Percentiles rank a stretch among this genome's conserved stretches.
Evolutionary conservation across 2,113 vertebrate species (phyloP).

Genomic region (Cephalopholis sonnerati): DNA sequence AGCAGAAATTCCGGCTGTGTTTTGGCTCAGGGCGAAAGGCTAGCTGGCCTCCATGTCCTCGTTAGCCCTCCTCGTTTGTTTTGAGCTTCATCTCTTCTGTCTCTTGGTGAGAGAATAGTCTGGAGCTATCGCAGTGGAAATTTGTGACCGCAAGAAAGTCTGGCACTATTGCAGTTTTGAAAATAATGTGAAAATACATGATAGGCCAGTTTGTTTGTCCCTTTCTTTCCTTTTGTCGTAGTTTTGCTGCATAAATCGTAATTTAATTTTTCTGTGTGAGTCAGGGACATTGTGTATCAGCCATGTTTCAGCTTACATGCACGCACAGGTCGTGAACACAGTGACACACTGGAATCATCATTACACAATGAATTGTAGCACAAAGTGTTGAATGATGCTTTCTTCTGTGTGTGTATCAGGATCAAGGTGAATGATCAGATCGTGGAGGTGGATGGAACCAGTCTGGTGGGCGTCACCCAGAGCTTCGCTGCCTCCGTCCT

Average conservation of each 20-base stretch:
- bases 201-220: slow-evolving; percentile 19
- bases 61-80: slow-evolving; percentile 32
- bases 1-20: slow-evolving; percentile 32
- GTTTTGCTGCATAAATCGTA: slow-evolving; percentile 1
- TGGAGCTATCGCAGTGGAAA: slow-evolving; percentile 32
- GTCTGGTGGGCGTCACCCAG: slow-evolving; percentile 97
- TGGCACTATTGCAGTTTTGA: slow-evolving; percentile 19
- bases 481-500: slow-evolving; percentile 99
- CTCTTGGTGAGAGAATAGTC: slow-evolving; percentile 48
- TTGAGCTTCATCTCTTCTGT: slow-evolving; percentile 69
- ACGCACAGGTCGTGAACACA: not conserved
- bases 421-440: slow-evolving; percentile 99
- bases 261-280: slow-evolving; percentile 3
- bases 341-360: not conserved
- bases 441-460: slow-evolving; percentile 97
- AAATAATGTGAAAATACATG: slow-evolving; percentile 29
- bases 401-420: slow-evolving; percentile 77
- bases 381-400: slow-evolving; percentile 8
- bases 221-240: slow-evolving; percentile 11
- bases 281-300: not conserved
- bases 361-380: not conserved
- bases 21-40: slow-evolving; percentile 42
- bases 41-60: slow-evolving; percentile 40
- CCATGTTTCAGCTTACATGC: slow-evolving; percentile 1
- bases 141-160: slow-evolving; percentile 21